Conservation (phyloP, 2,113 vertebrate species). For the Saccopteryx leptura region DNA sequence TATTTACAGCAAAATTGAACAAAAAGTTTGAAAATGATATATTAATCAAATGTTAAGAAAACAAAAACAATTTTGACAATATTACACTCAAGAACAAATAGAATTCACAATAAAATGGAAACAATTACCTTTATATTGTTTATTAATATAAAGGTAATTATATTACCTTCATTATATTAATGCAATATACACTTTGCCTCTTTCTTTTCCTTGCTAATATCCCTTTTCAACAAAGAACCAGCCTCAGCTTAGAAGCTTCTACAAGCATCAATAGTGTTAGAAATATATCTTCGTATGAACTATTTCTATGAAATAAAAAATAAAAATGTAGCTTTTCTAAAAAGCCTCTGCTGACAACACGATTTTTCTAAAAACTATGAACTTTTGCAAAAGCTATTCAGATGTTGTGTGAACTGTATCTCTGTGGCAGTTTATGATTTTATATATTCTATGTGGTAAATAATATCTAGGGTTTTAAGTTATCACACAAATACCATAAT, state of each 20-base stretch:
- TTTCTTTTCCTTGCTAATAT: background rate
- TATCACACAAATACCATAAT: background rate
- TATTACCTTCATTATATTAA: no score
- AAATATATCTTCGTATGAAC: background rate
- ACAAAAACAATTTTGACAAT: background rate
- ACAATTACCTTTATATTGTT: background rate
- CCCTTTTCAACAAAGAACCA: background rate
- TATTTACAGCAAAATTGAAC: background rate
- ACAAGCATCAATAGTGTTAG: background rate
- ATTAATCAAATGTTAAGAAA: background rate
- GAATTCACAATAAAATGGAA: background rate
- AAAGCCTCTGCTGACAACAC: background rate
- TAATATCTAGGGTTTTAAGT: conserved; percentile 12
- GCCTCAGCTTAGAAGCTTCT: background rate
- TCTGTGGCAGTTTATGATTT: background rate
- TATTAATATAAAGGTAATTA: no score
- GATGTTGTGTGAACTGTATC: background rate
- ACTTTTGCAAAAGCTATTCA: background rate
- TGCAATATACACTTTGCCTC: background rate
- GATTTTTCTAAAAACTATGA: background rate
- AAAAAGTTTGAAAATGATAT: background rate
- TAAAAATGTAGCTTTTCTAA: background rate
- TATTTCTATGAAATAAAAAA: conserved; percentile 9
- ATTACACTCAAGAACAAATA: background rate
- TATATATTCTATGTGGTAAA: background rate